Percentiles rank a stretch among this genome's conserved stretches.
Conservation (phyloP, 2,888 invertebrate species). For the Andrena praecox region DNA sequence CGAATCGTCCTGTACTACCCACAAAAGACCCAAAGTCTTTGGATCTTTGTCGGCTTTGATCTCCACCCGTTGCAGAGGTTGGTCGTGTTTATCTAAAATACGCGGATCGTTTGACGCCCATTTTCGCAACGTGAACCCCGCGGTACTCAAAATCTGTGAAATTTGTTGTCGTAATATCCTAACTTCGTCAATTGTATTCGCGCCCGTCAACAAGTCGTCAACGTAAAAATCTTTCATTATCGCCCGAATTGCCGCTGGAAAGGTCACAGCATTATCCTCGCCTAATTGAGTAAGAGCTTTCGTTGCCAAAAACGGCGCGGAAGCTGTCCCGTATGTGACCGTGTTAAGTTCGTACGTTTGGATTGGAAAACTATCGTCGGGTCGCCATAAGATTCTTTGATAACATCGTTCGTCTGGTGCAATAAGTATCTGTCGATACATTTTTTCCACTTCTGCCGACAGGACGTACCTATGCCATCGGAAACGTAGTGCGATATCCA, state of each 20-base stretch:
- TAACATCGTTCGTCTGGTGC: neutral
- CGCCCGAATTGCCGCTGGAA: neutral
- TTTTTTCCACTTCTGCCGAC: conserved; percentile 7
- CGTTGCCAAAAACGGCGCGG: neutral
- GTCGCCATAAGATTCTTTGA: neutral
- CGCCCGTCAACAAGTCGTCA: neutral
- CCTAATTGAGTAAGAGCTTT: neutral
- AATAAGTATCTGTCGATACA: conserved; percentile 1
- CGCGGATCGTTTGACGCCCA: neutral
- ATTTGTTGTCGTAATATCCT: neutral
- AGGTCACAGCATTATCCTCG: neutral
- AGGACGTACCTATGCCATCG: neutral
- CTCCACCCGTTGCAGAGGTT: too few species aligned
- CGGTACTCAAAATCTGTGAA: neutral
- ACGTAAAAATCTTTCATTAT: conserved; percentile 7
- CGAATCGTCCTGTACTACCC: neutral
- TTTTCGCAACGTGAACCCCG: neutral
- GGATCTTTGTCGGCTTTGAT: too few species aligned
- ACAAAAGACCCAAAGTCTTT: too few species aligned
- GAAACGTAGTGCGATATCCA: neutral
- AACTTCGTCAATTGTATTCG: neutral
- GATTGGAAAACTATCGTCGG: neutral
- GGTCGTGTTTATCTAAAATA: neutral
- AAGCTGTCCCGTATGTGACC: neutral
- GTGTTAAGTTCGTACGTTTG: neutral